Evolutionary conservation across 2,888 invertebrate genomes (phyloP).

Genomic region (Exocentrus adspersus): DNA sequence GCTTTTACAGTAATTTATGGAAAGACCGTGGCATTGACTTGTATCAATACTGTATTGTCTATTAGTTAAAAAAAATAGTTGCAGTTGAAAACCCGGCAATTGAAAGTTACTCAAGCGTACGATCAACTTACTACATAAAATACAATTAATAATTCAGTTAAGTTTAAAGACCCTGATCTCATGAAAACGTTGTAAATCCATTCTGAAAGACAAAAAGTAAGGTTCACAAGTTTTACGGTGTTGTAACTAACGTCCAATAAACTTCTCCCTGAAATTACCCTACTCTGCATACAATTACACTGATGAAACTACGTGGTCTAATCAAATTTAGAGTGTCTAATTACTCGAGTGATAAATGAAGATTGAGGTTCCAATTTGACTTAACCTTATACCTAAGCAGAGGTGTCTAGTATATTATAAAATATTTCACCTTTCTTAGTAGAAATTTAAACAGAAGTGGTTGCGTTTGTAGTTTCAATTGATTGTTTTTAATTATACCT

Average conservation of each 20-base stretch:
- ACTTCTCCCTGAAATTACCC: not conserved
- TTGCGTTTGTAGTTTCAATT: too few relatives aligned
- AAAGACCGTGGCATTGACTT: too few relatives aligned
- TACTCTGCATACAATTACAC: conserved; percentile 1
- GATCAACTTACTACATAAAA: too few relatives aligned
- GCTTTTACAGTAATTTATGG: not conserved
- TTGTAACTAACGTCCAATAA: not conserved
- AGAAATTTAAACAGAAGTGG: too few relatives aligned
- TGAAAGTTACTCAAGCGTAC: too few relatives aligned
- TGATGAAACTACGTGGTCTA: not conserved
- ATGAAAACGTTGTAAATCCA: not conserved
- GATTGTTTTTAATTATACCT: too few relatives aligned
- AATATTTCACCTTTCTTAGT: too few relatives aligned
- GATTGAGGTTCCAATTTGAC: not conserved
- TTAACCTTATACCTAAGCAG: not conserved
- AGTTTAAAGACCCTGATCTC: too few relatives aligned
- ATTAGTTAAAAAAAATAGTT: too few relatives aligned
- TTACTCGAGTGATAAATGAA: conserved; percentile 12
- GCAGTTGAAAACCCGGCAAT: too few relatives aligned
- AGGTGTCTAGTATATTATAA: not conserved
- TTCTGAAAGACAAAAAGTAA: not conserved
- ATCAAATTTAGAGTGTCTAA: conserved; percentile 15
- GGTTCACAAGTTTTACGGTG: not conserved
- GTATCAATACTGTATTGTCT: too few relatives aligned
- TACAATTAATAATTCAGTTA: too few relatives aligned